Percentiles rank a stretch among this genome's conserved stretches.
phyloP scores from a whole-genome alignment of 2,113 vertebrate genomes.

The Calyptomena viridis region DNA sequence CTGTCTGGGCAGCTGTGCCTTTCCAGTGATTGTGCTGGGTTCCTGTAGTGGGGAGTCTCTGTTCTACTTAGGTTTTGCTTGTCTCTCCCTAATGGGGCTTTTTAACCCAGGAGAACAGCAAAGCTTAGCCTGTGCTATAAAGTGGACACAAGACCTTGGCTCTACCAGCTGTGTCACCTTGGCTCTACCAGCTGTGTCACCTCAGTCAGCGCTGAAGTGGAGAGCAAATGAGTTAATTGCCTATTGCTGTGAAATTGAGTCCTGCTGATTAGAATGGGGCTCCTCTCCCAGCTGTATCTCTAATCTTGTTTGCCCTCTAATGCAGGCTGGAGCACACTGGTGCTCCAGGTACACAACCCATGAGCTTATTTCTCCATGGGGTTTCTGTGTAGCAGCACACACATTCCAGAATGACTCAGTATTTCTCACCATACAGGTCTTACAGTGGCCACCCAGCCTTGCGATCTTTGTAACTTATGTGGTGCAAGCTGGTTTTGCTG shows the following conservation, averaged over 20 bases:
- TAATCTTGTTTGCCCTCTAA: background rate
- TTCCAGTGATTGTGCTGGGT: background rate
- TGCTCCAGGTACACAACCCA: too few relatives aligned
- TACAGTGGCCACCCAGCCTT: background rate
- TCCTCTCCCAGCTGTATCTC: background rate
- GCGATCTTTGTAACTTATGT: background rate
- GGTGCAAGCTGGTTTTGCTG: background rate
- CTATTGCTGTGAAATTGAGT: background rate
- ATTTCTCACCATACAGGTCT: background rate
- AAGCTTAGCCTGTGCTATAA: background rate
- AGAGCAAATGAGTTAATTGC: background rate
- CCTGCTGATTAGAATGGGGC: background rate
- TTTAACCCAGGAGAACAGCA: background rate
- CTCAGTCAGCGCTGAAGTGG: background rate
- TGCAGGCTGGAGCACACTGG: background rate
- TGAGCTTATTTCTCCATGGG: background rate
- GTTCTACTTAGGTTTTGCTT: background rate
- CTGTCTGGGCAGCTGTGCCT: background rate
- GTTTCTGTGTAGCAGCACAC: background rate
- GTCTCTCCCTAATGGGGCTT: background rate
- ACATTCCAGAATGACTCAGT: background rate
- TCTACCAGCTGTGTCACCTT: background rate
- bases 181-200: background rate
- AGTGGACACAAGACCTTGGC: background rate
- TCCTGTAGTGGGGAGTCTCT: background rate